Conservation (phyloP, 2,113 vertebrate species). For the Tachysurus vachellii region DNA sequence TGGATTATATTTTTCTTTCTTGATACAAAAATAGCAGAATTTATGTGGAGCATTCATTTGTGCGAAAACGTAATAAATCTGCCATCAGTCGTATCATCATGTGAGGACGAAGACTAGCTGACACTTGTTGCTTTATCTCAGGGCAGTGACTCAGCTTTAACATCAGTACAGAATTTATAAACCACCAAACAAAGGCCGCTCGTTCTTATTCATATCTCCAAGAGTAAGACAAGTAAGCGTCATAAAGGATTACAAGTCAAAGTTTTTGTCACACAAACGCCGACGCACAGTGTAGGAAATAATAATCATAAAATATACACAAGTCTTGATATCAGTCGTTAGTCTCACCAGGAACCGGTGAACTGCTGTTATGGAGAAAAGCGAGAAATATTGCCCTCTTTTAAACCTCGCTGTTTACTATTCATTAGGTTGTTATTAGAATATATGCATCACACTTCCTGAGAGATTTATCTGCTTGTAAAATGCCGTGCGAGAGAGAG, state of each 20-base stretch:
- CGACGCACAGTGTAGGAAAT: slow-evolving; percentile 59
- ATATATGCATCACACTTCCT: slow-evolving; percentile 73
- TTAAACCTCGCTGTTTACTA: slow-evolving; percentile 79
- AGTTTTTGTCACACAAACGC: slow-evolving; percentile 14
- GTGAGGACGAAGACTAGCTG: not conserved
- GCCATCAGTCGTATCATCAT: not conserved
- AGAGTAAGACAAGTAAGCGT: slow-evolving; percentile 11
- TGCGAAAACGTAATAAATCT: not conserved
- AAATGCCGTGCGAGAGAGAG: slow-evolving; percentile 75
- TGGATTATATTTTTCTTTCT: too few relatives aligned
- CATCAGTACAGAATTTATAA: not conserved
- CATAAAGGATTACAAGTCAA: slow-evolving; percentile 7
- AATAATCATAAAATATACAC: slow-evolving; percentile 64
- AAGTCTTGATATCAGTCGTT: slow-evolving; percentile 53
- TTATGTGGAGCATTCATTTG: not conserved
- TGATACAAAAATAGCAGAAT: too few relatives aligned
- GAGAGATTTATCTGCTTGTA: slow-evolving; percentile 78
- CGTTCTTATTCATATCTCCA: not conserved
- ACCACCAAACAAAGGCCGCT: not conserved
- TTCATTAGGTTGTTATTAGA: slow-evolving; percentile 79
- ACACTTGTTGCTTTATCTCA: not conserved
- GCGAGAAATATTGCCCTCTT: slow-evolving; percentile 70
- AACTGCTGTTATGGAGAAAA: slow-evolving; percentile 67
- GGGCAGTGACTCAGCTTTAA: not conserved
- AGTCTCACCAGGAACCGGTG: slow-evolving; percentile 66